A percentile compares a stretch with the other conserved stretches of the same genome.
Evolutionary conservation across 2,113 vertebrate genomes (phyloP).

Genomic region (Ptilonorhynchus violaceus): DNA sequence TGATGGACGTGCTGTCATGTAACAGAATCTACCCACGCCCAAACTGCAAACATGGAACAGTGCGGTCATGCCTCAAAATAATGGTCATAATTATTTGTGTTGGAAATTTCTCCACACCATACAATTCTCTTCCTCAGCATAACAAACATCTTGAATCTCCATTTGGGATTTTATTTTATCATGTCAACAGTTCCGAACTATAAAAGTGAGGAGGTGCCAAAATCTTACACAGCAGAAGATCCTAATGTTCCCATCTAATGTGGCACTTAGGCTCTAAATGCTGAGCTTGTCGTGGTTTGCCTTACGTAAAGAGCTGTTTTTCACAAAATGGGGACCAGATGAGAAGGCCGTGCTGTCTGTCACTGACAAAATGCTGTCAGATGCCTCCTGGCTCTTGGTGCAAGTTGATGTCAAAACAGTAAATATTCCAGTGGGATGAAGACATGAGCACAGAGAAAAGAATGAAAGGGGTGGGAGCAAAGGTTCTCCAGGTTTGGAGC

Average conservation of each 20-base stretch:
- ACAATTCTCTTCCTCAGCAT: not conserved
- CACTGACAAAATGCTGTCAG: not conserved
- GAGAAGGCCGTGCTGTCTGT: not conserved
- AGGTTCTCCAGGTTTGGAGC: not conserved
- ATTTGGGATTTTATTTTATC: not conserved
- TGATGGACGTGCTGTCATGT: not conserved
- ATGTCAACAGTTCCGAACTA: not conserved
- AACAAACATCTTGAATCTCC: not conserved
- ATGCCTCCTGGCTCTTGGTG: not conserved
- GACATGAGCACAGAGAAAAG: not conserved
- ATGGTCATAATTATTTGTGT: not conserved
- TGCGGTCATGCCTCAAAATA: not conserved
- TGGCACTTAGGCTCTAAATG: not conserved
- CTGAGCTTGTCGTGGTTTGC: not conserved
- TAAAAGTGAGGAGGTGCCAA: not conserved
- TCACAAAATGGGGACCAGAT: not conserved
- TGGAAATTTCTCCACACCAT: not conserved
- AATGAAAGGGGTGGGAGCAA: not conserved
- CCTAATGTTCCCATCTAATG: not conserved
- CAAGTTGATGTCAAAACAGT: not conserved
- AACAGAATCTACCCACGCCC: not conserved
- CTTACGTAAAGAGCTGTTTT: not conserved
- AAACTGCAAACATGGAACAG: not conserved
- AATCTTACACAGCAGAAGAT: not conserved
- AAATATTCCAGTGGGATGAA: not conserved